Conservation (phyloP, 2,888 invertebrate genomes). For the Fragum sueziense region DNA sequence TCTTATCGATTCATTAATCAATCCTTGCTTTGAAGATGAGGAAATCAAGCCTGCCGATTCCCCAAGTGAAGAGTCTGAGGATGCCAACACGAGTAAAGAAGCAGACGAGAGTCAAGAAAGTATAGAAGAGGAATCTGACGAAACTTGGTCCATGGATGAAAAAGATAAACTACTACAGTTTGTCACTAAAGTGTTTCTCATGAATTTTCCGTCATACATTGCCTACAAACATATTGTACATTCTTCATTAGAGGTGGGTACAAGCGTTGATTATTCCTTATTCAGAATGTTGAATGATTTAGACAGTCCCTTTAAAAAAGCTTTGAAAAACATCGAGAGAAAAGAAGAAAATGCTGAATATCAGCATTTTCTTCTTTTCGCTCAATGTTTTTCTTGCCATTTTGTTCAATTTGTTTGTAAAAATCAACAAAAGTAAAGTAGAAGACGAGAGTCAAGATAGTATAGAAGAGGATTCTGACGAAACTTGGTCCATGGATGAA, state of each 20-base stretch:
- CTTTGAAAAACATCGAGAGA: too few relatives aligned
- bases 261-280: not conserved
- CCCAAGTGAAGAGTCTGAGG: slow-evolving; percentile 38
- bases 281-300: not conserved
- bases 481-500: slow-evolving; percentile 90
- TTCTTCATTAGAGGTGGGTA: slow-evolving; percentile 88
- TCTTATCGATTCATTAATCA: too few relatives aligned
- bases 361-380: too few relatives aligned
- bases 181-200: slow-evolving; percentile 92
- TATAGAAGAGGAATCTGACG: slow-evolving; percentile 59
- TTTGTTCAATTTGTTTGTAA: too few relatives aligned
- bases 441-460: slow-evolving; percentile 51
- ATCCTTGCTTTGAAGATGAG: not conserved
- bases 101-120: slow-evolving; percentile 50
- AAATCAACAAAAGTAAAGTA: too few relatives aligned
- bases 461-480: slow-evolving; percentile 57
- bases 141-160: slow-evolving; percentile 90
- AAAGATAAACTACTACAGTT: slow-evolving; percentile 94
- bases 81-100: slow-evolving; percentile 40
- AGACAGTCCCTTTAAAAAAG: not conserved
- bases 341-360: too few relatives aligned
- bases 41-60: not conserved
- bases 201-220: slow-evolving; percentile 90
- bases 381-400: too few relatives aligned
- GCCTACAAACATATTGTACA: slow-evolving; percentile 92